These are phyloP conservation scores for Pelobates fuscus DNA, from an alignment of 2,113 vertebrate genomes.

Conservation along the genomic window DNA sequence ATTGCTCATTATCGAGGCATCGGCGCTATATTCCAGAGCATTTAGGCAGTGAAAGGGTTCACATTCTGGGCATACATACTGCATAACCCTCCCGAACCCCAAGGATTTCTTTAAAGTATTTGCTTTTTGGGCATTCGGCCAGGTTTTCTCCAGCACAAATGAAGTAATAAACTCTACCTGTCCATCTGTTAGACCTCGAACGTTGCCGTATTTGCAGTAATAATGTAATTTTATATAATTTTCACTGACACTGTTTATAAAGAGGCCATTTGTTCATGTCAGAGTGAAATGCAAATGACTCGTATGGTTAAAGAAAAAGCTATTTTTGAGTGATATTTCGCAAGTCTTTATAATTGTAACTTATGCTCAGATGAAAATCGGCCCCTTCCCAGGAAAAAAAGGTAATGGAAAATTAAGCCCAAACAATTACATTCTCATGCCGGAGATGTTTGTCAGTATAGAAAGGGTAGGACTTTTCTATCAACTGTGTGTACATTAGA, in stretches of 20 bases:
- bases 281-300: constrained; percentile 60
- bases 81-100: constrained; percentile 35
- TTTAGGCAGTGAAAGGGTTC: neutral
- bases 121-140: constrained; percentile 52
- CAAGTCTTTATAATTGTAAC: constrained; percentile 55
- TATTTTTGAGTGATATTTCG: constrained; percentile 58
- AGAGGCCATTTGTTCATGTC: constrained; percentile 55
- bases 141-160: constrained; percentile 59
- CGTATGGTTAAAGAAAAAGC: constrained; percentile 45
- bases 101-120: constrained; percentile 59
- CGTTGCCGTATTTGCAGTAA: constrained; percentile 64
- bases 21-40: neutral
- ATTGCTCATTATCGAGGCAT: neutral
- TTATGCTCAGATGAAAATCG: constrained; percentile 57
- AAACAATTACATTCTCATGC: constrained; percentile 61
- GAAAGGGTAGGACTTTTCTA: constrained; percentile 35
- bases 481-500: constrained; percentile 46
- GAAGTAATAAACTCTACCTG: constrained; percentile 66
- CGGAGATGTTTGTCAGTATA: constrained; percentile 19
- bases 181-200: constrained; percentile 62
- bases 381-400: constrained; percentile 50
- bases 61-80: neutral
- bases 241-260: constrained; percentile 65
- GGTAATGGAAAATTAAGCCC: constrained; percentile 61
- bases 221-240: constrained; percentile 59